Base-by-base conservation (phyloP, 2,888 invertebrate species). In the Axea sp. region DNA sequence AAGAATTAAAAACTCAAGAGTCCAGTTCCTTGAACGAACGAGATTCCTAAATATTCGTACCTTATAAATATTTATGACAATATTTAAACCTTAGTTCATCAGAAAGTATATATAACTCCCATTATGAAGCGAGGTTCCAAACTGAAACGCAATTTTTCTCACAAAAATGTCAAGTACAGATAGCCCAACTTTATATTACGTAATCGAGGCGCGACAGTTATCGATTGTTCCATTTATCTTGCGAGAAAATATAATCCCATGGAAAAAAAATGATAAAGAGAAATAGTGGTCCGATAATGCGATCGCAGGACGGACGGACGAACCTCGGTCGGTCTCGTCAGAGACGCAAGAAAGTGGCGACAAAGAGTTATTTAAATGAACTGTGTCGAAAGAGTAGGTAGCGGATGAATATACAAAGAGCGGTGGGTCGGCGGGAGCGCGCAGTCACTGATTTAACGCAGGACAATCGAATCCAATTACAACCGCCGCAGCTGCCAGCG, bases 401-500 rank as follows among this genome's bases (percentile, higher is more conserved):
- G 81, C 80, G 82, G 81, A 82, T 79, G 82, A 81, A 84, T 82
- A 78, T 80, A 80, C 81, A 78, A 75, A 78, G 80, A 82, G 78
- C 76, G 78, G 76, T 77, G 79, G 80, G 77, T 75, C 77, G 79
- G 76, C 77, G 76, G 78, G 77, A 77, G 82, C 81, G 82, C 80
- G 83, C 83, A 84, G 86, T 85, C 84, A 83, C 86, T 86, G 86
- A 87, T 86, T 87, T 86, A 87, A 86, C 85, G 85, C 84, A 85
- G 86, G 86, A 87, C 87, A 87, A 87, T 87, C 53, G 73, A 87
- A 87, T 87, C 86, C 86, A 87, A 87, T 87, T 87, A 87, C 86
- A 86, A 85, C 80, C 81, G 82, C 84, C 82, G 83, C 80, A 78
- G 80, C 78, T 62, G 77, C 71, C 82, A 82, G 81, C 62, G 82